These are phyloP conservation scores for Diogma glabrata DNA, from an alignment of 2,888 invertebrate species.

Conservation along the genomic window DNA sequence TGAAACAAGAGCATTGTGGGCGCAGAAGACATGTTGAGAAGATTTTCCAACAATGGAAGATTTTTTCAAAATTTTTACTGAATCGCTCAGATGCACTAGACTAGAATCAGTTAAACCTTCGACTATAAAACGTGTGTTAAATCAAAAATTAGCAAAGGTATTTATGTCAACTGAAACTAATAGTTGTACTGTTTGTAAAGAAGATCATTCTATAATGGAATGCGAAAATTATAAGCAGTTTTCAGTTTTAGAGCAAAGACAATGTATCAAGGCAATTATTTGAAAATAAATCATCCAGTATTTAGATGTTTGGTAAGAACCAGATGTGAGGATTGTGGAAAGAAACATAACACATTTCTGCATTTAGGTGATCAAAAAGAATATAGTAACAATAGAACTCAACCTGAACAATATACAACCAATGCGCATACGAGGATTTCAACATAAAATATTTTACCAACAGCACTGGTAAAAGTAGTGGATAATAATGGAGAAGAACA, in stretches of 20 bases:
- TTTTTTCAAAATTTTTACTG: not conserved
- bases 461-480: not conserved
- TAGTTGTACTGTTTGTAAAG: not conserved
- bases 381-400: not conserved
- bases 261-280: not conserved
- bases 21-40: not conserved
- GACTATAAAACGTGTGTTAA: not conserved
- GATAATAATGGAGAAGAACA: too few species aligned
- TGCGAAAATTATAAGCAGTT: not conserved
- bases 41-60: too few species aligned
- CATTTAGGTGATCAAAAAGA: not conserved
- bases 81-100: not conserved
- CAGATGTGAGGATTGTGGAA: not conserved
- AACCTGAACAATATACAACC: not conserved
- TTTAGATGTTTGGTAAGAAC: not conserved
- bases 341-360: not conserved
- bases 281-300: too few species aligned
- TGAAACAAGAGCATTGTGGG: not conserved
- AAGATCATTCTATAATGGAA: not conserved
- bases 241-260: not conserved
- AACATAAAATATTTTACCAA: not conserved
- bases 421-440: not conserved
- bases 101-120: not conserved
- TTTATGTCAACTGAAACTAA: not conserved
- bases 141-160: not conserved